Evolutionary conservation across 2,888 invertebrate species (phyloP).

Genomic region (Chrysolina americana): DNA sequence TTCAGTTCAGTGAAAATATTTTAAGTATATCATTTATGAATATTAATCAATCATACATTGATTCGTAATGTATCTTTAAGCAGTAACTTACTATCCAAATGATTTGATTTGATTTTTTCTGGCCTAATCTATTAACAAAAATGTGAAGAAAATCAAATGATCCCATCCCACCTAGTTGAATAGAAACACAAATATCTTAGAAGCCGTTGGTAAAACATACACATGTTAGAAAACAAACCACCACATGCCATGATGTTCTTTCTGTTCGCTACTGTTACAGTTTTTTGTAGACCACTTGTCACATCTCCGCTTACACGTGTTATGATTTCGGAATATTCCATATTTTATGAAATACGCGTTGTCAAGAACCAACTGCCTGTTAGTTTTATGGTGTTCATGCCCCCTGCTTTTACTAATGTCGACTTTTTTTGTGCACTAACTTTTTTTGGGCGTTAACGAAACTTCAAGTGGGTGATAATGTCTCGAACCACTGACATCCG

Average conservation of each 20-base stretch:
- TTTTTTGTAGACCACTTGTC: constrained; percentile 48
- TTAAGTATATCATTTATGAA: too few relatives aligned
- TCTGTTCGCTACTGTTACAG: constrained; percentile 44
- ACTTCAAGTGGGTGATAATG: constrained; percentile 27
- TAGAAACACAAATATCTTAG: not conserved
- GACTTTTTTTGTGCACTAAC: constrained; percentile 9
- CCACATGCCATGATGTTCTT: constrained; percentile 48
- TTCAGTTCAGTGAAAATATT: too few relatives aligned
- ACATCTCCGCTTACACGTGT: constrained; percentile 41
- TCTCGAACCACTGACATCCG: constrained; percentile 3
- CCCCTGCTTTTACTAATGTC: constrained; percentile 24
- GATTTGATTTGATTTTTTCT: not conserved
- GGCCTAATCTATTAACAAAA: not conserved
- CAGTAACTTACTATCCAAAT: not conserved
- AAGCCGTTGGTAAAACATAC: constrained; percentile 29
- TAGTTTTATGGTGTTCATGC: constrained; percentile 18
- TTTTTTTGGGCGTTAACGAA: constrained; percentile 16
- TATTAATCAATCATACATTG: too few relatives aligned
- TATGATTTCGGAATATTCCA: constrained; percentile 41
- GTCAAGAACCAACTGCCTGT: constrained; percentile 37
- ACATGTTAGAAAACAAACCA: constrained; percentile 40
- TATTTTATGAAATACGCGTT: constrained; percentile 34
- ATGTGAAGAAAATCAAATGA: not conserved
- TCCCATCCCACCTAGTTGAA: constrained; percentile 22
- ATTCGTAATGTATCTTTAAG: too few relatives aligned